Percentiles rank a stretch among this genome's conserved stretches.
Conservation (phyloP, 2,113 vertebrate species). For the Malurus cyaneus region DNA sequence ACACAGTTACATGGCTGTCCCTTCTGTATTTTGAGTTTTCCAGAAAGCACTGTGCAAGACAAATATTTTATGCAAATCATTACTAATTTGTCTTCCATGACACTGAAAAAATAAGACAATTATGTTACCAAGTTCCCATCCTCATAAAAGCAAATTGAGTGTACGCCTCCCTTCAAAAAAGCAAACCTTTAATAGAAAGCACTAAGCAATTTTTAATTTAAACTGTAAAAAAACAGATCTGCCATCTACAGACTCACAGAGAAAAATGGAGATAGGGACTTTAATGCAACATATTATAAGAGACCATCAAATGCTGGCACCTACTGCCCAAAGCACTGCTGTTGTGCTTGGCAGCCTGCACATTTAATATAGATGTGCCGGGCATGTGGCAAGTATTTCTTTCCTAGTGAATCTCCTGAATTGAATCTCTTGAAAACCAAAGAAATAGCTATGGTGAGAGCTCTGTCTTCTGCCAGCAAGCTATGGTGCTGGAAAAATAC, state of each 20-base stretch:
- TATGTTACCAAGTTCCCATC: not conserved
- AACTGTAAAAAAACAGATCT: not conserved
- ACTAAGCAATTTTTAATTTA: not conserved
- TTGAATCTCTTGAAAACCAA: not conserved
- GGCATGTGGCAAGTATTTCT: not conserved
- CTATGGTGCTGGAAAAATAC: constrained; percentile 10
- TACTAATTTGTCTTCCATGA: not conserved
- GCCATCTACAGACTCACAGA: not conserved
- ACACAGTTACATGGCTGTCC: not conserved
- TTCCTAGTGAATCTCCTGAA: not conserved
- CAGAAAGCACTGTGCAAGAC: not conserved
- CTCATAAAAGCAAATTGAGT: not conserved
- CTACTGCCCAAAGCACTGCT: not conserved
- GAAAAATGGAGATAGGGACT: not conserved
- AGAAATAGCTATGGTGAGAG: not conserved
- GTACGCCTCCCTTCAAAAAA: not conserved
- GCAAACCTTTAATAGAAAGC: not conserved
- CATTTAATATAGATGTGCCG: not conserved
- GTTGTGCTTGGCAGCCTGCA: not conserved
- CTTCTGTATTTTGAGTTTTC: not conserved
- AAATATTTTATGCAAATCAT: not conserved
- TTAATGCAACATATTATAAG: not conserved
- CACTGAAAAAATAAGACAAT: not conserved
- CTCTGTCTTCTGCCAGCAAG: not conserved
- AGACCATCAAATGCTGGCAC: not conserved